These are phyloP conservation scores for Parapristionchus giblindavisi DNA, from an alignment of 2,888 invertebrate species.

Conservation along the genomic window DNA sequence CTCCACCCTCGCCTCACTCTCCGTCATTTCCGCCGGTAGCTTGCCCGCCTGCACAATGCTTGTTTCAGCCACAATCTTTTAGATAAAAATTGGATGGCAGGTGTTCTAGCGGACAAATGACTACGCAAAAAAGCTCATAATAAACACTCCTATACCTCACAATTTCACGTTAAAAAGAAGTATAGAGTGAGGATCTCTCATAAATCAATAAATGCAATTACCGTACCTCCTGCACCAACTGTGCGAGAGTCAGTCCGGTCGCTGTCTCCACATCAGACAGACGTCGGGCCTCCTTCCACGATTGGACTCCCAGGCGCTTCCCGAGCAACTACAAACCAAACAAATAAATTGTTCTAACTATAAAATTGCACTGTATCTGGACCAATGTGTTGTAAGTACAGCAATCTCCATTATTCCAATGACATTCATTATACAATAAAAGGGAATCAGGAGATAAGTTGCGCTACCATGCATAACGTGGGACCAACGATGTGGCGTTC, in stretches of 20 bases:
- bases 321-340: conserved; percentile 8
- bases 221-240: conserved; percentile 40
- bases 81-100: too few relatives aligned
- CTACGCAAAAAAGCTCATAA: too few relatives aligned
- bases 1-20: conserved; percentile 27
- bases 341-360: background rate
- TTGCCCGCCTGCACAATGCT: conserved; percentile 40
- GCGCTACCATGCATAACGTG: too few relatives aligned
- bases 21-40: conserved; percentile 44
- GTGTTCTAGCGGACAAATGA: too few relatives aligned
- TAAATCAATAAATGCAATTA: too few relatives aligned
- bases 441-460: too few relatives aligned
- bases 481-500: too few relatives aligned
- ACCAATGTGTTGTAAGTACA: background rate
- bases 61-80: too few relatives aligned
- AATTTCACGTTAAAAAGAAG: too few relatives aligned
- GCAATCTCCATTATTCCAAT: too few relatives aligned
- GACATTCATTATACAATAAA: background rate
- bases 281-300: conserved; percentile 37
- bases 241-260: conserved; percentile 40
- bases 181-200: too few relatives aligned
- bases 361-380: background rate
- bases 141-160: too few relatives aligned
- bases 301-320: conserved; percentile 22
- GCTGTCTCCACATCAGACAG: conserved; percentile 49